Percentiles rank a stretch among this genome's conserved stretches.
These are phyloP conservation scores for Orchesella flavescens DNA, from an alignment of 2,888 invertebrate genomes.

Conservation along the genomic window DNA sequence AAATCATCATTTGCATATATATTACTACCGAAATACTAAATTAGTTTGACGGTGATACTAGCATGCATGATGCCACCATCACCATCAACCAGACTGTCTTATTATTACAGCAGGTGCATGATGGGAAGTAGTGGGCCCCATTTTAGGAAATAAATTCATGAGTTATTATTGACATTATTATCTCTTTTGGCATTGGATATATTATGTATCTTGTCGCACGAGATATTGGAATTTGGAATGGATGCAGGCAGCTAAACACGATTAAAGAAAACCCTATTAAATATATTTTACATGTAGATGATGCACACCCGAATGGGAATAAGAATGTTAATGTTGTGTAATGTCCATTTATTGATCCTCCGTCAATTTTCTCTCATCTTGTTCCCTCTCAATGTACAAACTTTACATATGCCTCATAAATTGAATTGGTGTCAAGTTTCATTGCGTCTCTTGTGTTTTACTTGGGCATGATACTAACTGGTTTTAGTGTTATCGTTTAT, in stretches of 20 bases:
- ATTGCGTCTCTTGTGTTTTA: conserved; percentile 18
- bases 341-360: conserved; percentile 16
- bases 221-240: neutral
- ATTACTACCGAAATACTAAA: conserved; percentile 10
- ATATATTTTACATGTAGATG: neutral
- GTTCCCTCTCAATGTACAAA: neutral
- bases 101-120: conserved; percentile 8
- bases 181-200: neutral
- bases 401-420: too few relatives aligned
- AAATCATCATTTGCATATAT: conserved; percentile 16
- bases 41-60: neutral
- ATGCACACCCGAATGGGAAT: neutral
- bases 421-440: conserved; percentile 61
- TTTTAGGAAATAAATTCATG: conserved; percentile 34
- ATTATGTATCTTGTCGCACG: conserved; percentile 3
- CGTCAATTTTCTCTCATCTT: conserved; percentile 7
- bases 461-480: conserved; percentile 8
- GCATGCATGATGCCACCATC: too few relatives aligned
- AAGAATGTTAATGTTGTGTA: neutral
- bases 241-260: too few relatives aligned
- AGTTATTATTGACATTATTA: conserved; percentile 37
- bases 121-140: conserved; percentile 19
- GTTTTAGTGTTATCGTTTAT: conserved; percentile 33
- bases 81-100: neutral
- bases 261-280: too few relatives aligned